phyloP scores from a whole-genome alignment of 2,888 invertebrate genomes.

The Eumacrocentrus americanus region DNA sequence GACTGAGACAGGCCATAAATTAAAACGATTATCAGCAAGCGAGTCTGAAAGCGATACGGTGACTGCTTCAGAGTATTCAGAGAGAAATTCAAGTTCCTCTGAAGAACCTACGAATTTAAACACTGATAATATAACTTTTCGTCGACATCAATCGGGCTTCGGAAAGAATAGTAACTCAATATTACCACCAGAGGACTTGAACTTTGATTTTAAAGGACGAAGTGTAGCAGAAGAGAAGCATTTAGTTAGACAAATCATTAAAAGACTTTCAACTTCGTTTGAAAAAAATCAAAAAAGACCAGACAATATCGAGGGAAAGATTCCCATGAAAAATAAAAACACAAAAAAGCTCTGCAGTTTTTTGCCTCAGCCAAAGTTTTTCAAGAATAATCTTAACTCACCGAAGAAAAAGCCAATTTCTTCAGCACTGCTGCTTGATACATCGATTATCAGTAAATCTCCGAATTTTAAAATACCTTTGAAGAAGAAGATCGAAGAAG shows the following conservation, averaged over 20 bases:
- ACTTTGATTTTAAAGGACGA: not conserved
- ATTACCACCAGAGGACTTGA: not conserved
- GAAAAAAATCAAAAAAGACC: not conserved
- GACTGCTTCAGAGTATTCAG: not conserved
- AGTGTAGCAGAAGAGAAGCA: conserved; percentile 40
- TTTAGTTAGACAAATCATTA: conserved; percentile 47
- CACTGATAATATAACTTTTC: conserved; percentile 30
- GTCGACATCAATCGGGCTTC: conserved; percentile 20
- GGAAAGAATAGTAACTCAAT: conserved; percentile 1
- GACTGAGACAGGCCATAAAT: not conserved
- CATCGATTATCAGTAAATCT: conserved; percentile 51
- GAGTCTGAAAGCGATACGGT: not conserved
- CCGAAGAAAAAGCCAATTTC: not conserved
- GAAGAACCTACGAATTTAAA: not conserved
- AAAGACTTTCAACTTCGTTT: conserved; percentile 44
- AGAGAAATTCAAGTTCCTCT: conserved; percentile 6
- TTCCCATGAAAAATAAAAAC: not conserved
- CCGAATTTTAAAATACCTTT: conserved; percentile 44
- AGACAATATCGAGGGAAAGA: conserved; percentile 12
- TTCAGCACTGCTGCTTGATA: conserved; percentile 29
- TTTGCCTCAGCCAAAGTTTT: conserved; percentile 27
- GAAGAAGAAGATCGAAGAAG: not conserved
- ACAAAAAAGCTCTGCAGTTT: conserved; percentile 16
- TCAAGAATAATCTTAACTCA: conserved; percentile 13
- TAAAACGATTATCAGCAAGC: not conserved